These are phyloP conservation scores for Yponomeuta cagnagella DNA, from an alignment of 2,888 invertebrate genomes.

Conservation along the genomic window DNA sequence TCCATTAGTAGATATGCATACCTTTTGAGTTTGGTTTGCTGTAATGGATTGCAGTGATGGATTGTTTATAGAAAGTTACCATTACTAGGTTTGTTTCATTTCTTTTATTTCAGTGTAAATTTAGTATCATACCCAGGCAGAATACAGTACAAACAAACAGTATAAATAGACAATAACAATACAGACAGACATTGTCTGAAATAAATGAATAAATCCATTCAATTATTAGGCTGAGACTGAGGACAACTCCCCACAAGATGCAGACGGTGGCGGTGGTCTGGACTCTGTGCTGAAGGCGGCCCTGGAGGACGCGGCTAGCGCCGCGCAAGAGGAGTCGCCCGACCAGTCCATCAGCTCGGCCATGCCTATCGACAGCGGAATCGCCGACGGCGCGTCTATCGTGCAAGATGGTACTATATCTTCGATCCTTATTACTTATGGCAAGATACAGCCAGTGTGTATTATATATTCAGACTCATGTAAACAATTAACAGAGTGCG, in stretches of 20 bases:
- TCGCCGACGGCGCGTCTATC: conserved; percentile 48
- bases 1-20: no score
- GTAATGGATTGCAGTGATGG: no score
- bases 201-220: neutral
- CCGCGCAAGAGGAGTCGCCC: conserved; percentile 61
- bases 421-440: neutral
- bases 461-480: neutral
- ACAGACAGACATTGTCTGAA: no score
- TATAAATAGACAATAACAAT: no score
- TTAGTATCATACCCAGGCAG: no score
- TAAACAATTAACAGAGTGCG: no score
- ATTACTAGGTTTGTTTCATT: no score
- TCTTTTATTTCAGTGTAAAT: no score
- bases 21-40: no score
- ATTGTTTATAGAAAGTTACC: no score
- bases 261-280: conserved; percentile 34
- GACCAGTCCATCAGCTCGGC: conserved; percentile 71
- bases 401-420: conserved; percentile 57
- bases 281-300: conserved; percentile 49
- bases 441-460: neutral
- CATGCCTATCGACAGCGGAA: conserved; percentile 57
- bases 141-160: no score
- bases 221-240: conserved; percentile 46
- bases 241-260: conserved; percentile 57
- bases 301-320: conserved; percentile 46